phyloP scores from a whole-genome alignment of 2,797 vertebrate genomes.

The Microctenopoma steveboyesi region DNA sequence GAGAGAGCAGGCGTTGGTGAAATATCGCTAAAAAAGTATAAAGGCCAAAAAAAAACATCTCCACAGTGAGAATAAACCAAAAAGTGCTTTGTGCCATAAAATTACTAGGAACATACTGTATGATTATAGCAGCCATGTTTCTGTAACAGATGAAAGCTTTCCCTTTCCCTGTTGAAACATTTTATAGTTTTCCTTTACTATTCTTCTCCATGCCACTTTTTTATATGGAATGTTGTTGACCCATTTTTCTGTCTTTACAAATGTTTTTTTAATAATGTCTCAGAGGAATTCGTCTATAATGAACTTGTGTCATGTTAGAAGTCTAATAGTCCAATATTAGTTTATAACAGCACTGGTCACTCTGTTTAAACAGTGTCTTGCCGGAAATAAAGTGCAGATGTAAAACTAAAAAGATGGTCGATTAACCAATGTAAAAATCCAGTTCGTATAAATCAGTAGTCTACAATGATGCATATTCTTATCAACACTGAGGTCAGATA shows the following conservation, averaged over 20 bases:
- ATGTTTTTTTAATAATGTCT: not conserved
- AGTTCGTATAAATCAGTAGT: not conserved
- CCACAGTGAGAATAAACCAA: not conserved
- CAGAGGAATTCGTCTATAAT: not conserved
- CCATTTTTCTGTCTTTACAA: not conserved
- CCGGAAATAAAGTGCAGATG: not conserved
- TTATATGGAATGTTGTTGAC: not conserved
- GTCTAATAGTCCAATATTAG: not conserved
- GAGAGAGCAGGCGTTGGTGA: no score
- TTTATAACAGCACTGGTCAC: no score
- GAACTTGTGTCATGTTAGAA: rapidly evolving
- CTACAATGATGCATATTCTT: not conserved
- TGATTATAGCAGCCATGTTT: not conserved
- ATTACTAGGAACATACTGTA: not conserved
- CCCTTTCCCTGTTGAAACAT: not conserved
- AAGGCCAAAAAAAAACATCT: no score
- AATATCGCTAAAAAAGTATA: no score
- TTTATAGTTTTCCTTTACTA: not conserved
- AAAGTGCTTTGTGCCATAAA: not conserved
- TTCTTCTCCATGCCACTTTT: not conserved
- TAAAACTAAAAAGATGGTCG: not conserved
- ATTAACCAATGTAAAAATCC: conserved; percentile 3
- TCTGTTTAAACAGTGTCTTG: not conserved
- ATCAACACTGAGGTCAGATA: conserved; percentile 33
- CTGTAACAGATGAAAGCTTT: not conserved